Conservation (phyloP, 2,797 vertebrate species). For the Rhadinocentrus ornatus region DNA sequence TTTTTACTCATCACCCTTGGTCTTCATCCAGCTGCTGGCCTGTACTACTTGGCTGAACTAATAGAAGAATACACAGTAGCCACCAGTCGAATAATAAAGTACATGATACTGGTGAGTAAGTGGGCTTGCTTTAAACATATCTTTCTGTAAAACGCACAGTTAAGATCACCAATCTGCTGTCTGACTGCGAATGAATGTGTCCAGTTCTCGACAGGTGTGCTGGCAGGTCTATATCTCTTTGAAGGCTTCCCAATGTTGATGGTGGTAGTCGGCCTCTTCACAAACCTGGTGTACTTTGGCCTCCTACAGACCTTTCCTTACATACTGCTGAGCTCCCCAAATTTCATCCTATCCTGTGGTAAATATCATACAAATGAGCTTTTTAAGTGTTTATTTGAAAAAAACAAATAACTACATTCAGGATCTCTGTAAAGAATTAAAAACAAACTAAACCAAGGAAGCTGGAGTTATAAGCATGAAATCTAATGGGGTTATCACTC, state of each 20-base stretch:
- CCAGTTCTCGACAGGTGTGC: conserved; percentile 82
- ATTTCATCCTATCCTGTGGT: conserved; percentile 96
- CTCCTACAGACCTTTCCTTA: conserved; percentile 95
- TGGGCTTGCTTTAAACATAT: background rate
- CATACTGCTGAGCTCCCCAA: conserved; percentile 94
- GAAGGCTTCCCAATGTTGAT: conserved; percentile 90
- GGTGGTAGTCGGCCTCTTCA: conserved; percentile 93
- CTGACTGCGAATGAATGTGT: conserved; percentile 17
- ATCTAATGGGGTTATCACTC: no score
- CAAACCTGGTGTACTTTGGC: conserved; percentile 96
- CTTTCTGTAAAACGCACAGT: background rate
- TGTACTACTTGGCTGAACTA: conserved; percentile 96
- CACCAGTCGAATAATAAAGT: conserved; percentile 96
- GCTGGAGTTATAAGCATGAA: no score
- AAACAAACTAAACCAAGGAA: no score
- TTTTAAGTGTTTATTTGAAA: background rate
- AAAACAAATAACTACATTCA: background rate
- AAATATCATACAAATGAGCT: conserved; percentile 33
- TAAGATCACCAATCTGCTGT: background rate
- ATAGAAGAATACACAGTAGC: conserved; percentile 97
- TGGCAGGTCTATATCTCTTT: conserved; percentile 90
- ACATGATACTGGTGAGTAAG: conserved; percentile 95
- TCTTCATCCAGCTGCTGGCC: conserved; percentile 87
- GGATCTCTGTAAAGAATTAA: no score
- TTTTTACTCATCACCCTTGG: conserved; percentile 5